Evolutionary conservation across 2,888 invertebrate genomes (phyloP).

Genomic region (Phanerotoma sp.): DNA sequence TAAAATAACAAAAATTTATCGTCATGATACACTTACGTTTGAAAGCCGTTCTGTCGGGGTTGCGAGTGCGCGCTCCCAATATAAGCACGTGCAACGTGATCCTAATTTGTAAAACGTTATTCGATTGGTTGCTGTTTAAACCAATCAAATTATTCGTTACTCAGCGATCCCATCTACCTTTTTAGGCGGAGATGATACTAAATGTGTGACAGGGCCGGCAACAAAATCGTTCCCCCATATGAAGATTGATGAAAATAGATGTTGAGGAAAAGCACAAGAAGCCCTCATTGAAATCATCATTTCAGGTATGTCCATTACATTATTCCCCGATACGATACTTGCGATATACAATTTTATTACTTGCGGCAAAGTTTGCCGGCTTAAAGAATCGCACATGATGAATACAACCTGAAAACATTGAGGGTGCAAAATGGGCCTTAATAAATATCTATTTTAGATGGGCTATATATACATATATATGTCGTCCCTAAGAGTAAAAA

Average conservation of each 20-base stretch:
- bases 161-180: constrained; percentile 63
- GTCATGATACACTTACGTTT: constrained; percentile 81
- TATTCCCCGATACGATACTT: background rate
- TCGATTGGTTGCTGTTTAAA: constrained; percentile 56
- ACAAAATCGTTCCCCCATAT: constrained; percentile 38
- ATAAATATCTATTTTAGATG: no score
- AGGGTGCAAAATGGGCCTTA: no score
- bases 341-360: no score
- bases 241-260: constrained; percentile 54
- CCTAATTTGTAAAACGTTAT: constrained; percentile 60
- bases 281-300: constrained; percentile 7
- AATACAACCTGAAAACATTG: no score
- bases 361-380: no score
- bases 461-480: no score
- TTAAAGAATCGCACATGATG: no score
- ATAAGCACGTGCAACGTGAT: constrained; percentile 82
- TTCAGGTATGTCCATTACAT: background rate
- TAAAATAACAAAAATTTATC: constrained; percentile 31
- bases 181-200: constrained; percentile 64
- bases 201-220: constrained; percentile 55
- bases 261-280: constrained; percentile 33
- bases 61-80: constrained; percentile 70
- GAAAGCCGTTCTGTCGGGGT: constrained; percentile 95
- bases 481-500: no score
- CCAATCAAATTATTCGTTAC: constrained; percentile 60